Evolutionary conservation across 2,113 vertebrate genomes (phyloP), one percentile per base, ranked within the genome.

Genomic region (Zootoca vivipara): DNA sequence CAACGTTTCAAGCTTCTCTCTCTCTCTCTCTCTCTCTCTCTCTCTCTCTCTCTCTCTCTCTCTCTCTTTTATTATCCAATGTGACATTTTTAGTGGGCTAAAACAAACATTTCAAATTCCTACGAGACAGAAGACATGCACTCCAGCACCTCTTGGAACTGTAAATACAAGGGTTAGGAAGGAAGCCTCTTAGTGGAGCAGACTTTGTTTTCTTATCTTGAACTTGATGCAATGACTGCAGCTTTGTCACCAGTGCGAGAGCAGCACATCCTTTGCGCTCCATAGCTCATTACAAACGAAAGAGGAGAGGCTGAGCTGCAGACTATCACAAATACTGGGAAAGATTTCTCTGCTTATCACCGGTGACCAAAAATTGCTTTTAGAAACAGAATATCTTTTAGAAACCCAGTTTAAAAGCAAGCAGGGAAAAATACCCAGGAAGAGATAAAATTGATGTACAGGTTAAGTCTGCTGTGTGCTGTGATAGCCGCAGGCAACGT

Each of bases 301-400:
- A 86, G 42, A 46, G 42, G 85, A 73, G 64, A 62, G 65, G 42
- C 69, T 73, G 93, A 89, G 85, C 75, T 84, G 85, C 56, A 90
- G 18, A 87, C 30, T 86, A 84, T 33, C 69, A 89, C 67, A 91
- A 97, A 92, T 91, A 90, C 5, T 90, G 89, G 30, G 85, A 90
- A 72, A 93, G 84, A 95, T 92, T 95, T 89, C 40, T 89, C 22
- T 75, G 85, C 91, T 96, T 95, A 94, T 96, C 91, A 86, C 12
- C 69, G 35, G 67, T 94, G 84, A 92, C 92, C 58, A 0, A 93
- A 96, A 96, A 96, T 96, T 94, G 93, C 92, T 93, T 94, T 95
- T 81, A 89, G 92, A 97, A 95, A 95, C 38, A 94, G 46, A 91
- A 86, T 82, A 89, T 91, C 90, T 94, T 87, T 92, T 90, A 90